Evolutionary conservation across 2,797 vertebrate species (phyloP).

Genomic region (Phrynocephalus vlangalii): DNA sequence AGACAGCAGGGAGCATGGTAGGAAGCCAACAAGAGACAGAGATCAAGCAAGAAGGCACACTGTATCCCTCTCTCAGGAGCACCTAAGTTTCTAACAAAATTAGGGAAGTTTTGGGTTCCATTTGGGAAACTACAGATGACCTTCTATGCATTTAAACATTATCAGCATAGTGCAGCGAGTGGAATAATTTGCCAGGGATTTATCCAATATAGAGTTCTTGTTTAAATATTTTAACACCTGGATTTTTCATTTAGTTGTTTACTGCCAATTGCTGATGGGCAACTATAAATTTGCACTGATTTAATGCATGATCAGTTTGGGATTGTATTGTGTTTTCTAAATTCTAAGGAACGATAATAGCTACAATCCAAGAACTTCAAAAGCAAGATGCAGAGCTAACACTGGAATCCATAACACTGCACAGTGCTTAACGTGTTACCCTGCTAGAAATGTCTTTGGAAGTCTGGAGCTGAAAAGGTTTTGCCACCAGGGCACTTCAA

Average conservation of each 20-base stretch:
- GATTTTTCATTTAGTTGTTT: not conserved
- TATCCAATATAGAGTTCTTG: not conserved
- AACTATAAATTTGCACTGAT: not conserved
- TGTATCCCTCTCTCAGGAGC: not conserved
- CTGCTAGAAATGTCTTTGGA: not conserved
- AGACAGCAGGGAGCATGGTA: slow-evolving; percentile 2
- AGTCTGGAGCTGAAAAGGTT: not conserved
- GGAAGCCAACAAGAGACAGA: not conserved
- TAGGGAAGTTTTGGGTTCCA: not conserved
- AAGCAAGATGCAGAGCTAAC: not conserved
- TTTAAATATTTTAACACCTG: not conserved
- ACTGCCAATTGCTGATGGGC: not conserved
- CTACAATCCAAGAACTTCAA: not conserved
- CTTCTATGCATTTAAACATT: not conserved
- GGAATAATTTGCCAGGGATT: not conserved
- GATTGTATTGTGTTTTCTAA: not conserved
- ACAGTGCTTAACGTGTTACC: not conserved
- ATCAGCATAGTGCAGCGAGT: not conserved
- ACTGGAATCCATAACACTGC: not conserved
- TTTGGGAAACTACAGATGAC: not conserved
- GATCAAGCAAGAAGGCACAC: slow-evolving; percentile 14
- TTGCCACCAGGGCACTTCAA: not conserved
- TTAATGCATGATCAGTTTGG: not conserved
- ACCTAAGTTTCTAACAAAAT: not conserved
- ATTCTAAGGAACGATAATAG: not conserved